Conservation (phyloP, 2,113 vertebrate genomes). For the Aphyosemion australe region DNA sequence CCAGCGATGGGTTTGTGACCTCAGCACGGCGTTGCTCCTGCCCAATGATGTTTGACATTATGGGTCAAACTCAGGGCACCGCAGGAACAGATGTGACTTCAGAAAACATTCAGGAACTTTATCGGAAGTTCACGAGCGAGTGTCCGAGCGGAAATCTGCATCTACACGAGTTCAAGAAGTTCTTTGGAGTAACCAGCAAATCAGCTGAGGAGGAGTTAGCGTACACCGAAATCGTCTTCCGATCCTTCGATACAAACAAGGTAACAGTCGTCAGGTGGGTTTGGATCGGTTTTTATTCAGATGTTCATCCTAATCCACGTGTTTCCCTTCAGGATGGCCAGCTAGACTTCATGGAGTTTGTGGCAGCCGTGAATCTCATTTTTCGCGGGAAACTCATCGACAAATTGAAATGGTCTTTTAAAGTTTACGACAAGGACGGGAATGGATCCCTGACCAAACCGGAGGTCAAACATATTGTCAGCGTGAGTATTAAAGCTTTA, state of each 20-base stretch:
- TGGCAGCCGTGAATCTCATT: constrained; percentile 84
- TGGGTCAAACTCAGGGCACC: constrained; percentile 76
- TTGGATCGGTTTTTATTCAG: no score
- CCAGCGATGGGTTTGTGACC: not conserved
- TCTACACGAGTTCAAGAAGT: constrained; percentile 83
- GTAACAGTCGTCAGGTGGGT: constrained; percentile 45
- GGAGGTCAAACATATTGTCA: constrained; percentile 68
- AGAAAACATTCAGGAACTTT: constrained; percentile 83
- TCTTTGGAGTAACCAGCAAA: constrained; percentile 79
- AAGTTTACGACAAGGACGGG: constrained; percentile 85
- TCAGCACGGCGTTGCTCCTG: not conserved
- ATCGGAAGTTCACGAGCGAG: constrained; percentile 84
- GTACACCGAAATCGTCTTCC: constrained; percentile 83
- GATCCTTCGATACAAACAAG: constrained; percentile 83
- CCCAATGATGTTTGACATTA: constrained; percentile 18
- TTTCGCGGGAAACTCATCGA: constrained; percentile 86
- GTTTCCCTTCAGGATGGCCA: constrained; percentile 75
- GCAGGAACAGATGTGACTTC: constrained; percentile 75
- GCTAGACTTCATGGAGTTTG: constrained; percentile 87
- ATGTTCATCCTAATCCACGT: no score
- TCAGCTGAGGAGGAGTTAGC: constrained; percentile 77
- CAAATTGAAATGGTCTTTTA: constrained; percentile 87
- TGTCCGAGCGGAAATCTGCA: constrained; percentile 86
- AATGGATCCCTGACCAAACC: constrained; percentile 81
- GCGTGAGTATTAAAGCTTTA: constrained; percentile 55